Evolutionary conservation across 2,888 invertebrate species (phyloP), one percentile per base, ranked within the genome.

Genomic region (Brenthis ino): DNA sequence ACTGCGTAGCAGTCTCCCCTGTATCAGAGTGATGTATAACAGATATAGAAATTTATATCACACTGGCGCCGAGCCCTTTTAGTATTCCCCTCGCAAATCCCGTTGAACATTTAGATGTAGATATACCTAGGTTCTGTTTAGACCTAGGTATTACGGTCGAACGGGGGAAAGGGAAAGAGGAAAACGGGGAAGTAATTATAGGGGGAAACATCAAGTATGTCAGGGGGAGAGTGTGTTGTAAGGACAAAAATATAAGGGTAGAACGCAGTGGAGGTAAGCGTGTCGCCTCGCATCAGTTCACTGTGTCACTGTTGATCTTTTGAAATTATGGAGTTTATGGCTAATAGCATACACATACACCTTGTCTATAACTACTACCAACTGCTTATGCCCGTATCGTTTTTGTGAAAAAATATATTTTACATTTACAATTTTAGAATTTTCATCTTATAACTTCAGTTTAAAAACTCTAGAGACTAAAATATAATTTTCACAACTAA

Each of bases 221-320:
- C 91, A 91, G 83, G 85, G 88, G 88, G 88, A 84, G 88, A 88
- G 86, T 87, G 87, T 89, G 86, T 86, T 88, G 87, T 85, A 87
- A 88, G 90, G 87, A 89, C 87, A 91, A 91, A 93, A 91, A 89
- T 88, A 85, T 82, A 82, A 85, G 88, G 89, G 88, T 81, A 82
- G 82, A 82, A 81, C 81, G 83, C 85, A 86, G 82, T 84, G 82
- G 86, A 85, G 89, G 88, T 90, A 89, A 91, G 88, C 91, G 90
- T 91, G 92, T 84, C 91, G 88, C 75, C 77, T 85, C 80, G 87
- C 87, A 81, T 87, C 89, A 86, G 92, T 91, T 92, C 92, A 93
- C 91, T 92, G 89, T 93, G 92, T 92, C 92, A 93, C 83, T 85
- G 86, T 82, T 89, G 88, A 89, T 91, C 86, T 90, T 88, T 87